Conservation (phyloP, 1,140 invertebrate genomes). For the Stegodyphus mimosarum region DNA sequence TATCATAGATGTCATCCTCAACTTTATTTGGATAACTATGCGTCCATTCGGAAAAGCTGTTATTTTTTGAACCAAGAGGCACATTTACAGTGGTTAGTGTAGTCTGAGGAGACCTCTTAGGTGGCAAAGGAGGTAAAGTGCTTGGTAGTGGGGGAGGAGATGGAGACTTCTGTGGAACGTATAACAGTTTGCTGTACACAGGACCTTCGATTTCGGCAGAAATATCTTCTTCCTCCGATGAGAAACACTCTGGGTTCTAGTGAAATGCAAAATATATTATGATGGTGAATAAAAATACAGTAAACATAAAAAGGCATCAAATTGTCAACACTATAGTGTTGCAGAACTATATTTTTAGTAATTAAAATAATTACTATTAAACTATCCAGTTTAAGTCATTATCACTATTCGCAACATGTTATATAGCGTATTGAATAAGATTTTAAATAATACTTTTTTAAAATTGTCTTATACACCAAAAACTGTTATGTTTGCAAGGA, state of each 20-base stretch:
- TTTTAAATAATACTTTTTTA: too few species aligned
- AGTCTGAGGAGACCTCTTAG: background rate
- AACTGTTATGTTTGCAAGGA: too few species aligned
- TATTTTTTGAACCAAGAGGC: too few species aligned
- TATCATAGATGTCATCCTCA: background rate
- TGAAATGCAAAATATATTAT: background rate
- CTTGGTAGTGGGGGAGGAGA: constrained; percentile 43
- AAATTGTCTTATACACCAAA: too few species aligned
- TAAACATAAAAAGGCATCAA: background rate
- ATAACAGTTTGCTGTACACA: constrained; percentile 48
- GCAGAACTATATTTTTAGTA: too few species aligned
- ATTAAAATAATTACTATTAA: too few species aligned
- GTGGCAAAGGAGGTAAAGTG: constrained; percentile 30
- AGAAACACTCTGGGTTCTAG: constrained; percentile 1
- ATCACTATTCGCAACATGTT: too few species aligned
- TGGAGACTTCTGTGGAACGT: constrained; percentile 45
- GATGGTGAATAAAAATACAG: background rate
- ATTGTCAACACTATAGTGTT: too few species aligned
- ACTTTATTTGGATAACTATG: background rate
- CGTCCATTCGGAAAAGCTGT: too few species aligned
- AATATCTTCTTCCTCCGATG: background rate
- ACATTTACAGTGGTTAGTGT: background rate
- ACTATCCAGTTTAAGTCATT: too few species aligned
- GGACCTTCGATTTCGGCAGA: constrained; percentile 20
- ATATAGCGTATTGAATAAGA: too few species aligned